A percentile compares a stretch with the other conserved stretches of the same genome.
Conservation (phyloP, 1,140 invertebrate species). For the Stegodyphus dumicola region DNA sequence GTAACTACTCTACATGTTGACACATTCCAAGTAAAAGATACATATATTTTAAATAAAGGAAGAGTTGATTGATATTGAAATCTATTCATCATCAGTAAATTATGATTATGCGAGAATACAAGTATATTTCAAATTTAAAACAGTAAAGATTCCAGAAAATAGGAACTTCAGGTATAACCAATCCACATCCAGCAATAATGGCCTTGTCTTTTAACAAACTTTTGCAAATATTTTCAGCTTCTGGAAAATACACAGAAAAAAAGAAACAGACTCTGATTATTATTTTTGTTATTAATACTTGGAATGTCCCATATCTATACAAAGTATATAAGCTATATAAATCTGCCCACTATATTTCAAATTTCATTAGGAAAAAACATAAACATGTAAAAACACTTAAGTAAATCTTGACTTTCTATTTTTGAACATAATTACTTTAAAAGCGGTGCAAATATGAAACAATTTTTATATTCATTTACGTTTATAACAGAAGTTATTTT, state of each 20-base stretch:
- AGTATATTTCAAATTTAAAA: constrained; percentile 17
- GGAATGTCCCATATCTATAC: constrained; percentile 33
- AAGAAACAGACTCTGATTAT: constrained; percentile 53
- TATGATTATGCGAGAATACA: not conserved
- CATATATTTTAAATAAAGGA: constrained; percentile 1
- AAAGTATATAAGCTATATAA: not conserved
- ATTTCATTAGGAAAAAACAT: too few relatives aligned
- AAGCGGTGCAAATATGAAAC: too few relatives aligned
- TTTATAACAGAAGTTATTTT: too few relatives aligned
- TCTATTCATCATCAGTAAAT: not conserved
- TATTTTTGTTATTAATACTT: constrained; percentile 47
- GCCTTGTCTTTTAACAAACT: constrained; percentile 52
- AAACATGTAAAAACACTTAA: too few relatives aligned
- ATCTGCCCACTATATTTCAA: too few relatives aligned
- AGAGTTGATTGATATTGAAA: not conserved
- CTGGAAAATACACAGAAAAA: constrained; percentile 60
- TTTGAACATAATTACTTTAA: too few relatives aligned
- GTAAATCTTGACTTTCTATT: too few relatives aligned
- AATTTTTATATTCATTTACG: too few relatives aligned
- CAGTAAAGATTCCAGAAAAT: constrained; percentile 28
- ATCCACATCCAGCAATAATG: constrained; percentile 54
- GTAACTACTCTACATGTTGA: not conserved
- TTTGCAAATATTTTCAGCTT: constrained; percentile 60
- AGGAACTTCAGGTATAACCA: constrained; percentile 51
- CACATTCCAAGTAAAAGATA: constrained; percentile 46